Percentiles rank a stretch among this genome's conserved stretches.
phyloP scores from a whole-genome alignment of 1,140 invertebrate species.

The Sitobion miscanthi region DNA sequence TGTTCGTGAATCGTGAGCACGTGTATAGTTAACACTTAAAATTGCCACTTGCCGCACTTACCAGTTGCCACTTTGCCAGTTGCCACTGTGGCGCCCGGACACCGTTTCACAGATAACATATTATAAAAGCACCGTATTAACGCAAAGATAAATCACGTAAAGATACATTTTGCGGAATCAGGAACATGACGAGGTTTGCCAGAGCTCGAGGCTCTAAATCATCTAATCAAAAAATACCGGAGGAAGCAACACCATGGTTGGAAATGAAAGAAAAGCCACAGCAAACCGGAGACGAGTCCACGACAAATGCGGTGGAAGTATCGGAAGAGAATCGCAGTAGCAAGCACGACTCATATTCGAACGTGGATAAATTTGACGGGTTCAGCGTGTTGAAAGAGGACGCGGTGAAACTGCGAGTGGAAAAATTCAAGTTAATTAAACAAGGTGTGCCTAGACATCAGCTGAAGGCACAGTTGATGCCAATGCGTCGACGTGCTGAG shows the following conservation, averaged over 20 bases:
- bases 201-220: constrained; percentile 76
- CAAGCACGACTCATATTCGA: constrained; percentile 35
- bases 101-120: no score
- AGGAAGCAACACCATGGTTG: constrained; percentile 75
- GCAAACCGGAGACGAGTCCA: constrained; percentile 60
- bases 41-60: no score
- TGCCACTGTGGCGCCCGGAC: no score
- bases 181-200: constrained; percentile 76
- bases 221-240: constrained; percentile 72
- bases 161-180: background rate
- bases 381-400: constrained; percentile 76
- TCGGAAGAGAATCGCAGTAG: constrained; percentile 60
- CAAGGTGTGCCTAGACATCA: constrained; percentile 75
- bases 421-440: constrained; percentile 71
- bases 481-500: constrained; percentile 75
- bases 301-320: constrained; percentile 66
- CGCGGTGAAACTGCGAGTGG: constrained; percentile 69
- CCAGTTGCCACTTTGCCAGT: no score
- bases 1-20: no score
- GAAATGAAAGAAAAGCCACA: constrained; percentile 69
- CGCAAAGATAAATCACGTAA: no score
- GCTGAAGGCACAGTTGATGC: constrained; percentile 71
- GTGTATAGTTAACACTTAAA: no score
- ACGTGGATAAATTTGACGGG: constrained; percentile 71
- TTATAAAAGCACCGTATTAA: no score